Base-by-base conservation (phyloP, 1,140 invertebrate species). In the Drosophila yakuba region DNA sequence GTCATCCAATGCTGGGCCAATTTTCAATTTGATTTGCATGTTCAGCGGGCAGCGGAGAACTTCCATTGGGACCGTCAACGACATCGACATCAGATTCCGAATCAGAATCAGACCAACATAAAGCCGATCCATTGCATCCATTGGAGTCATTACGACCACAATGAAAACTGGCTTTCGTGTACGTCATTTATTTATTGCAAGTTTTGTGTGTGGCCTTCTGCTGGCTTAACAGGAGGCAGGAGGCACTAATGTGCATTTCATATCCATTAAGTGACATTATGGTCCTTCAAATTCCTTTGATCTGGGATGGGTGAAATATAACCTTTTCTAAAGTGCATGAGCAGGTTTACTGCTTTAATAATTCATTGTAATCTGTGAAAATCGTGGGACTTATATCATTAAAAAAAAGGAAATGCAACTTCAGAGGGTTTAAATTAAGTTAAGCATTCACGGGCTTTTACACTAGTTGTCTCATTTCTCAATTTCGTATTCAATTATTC, bases 11-110 rank as follows among this genome's bases (percentile, higher is more conserved):
- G 55, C 20, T 39, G 48, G 54, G 74, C 74, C 72, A 69, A 78
- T 68, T 60, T 51, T 68, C 74, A 76, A 76, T 76, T 71, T 69
- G 72, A 76, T 75, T 75, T 75, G 51, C 72, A 72, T 72, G 64
- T 54, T 51, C 47, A 8, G 60, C 8, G 45, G 45, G 12, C 36
- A 38, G 11, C 11, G 62, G 62, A 61, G 25, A 45, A 35, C 20
- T 14, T 14, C 61, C 61, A 60, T 43, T 60, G 60, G 60, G 60
- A 28, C 12, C 7, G 15, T 7, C 41, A 43, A 8, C 7, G 14
- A 8, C 28, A 32, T 32, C 28, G 7, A 3, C 8, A 20, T 44
- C 20, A 3, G 28, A 20, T 17, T 45, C 38, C 0, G 36, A 32
- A 59, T 32, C n/a, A 20, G 45, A 44, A 43, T 48, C 36, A 35